Conservation (phyloP, 2,797 vertebrate species). For the Bradypodion ventrale region DNA sequence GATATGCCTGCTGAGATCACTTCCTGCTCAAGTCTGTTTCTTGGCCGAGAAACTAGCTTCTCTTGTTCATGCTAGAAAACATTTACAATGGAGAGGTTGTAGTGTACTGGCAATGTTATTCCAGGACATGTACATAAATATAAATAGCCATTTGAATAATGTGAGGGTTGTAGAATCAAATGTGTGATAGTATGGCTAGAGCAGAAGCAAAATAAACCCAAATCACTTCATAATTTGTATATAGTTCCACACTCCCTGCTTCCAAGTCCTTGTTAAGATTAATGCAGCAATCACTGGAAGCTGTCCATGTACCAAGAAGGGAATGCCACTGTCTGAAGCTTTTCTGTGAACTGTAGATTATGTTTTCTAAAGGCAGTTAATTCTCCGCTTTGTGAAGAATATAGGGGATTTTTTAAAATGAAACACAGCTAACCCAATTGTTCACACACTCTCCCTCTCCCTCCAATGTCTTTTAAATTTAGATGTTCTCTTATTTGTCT, state of each 20-base stretch:
- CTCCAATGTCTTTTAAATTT: not conserved
- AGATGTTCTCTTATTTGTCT: not conserved
- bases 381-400: not conserved
- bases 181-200: not conserved
- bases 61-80: slow-evolving; percentile 70
- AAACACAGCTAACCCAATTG: slow-evolving; percentile 16
- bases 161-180: slow-evolving; percentile 55
- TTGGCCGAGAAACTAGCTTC: slow-evolving; percentile 70
- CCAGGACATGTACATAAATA: slow-evolving; percentile 61
- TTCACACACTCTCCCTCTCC: not conserved
- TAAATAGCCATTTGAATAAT: slow-evolving; percentile 66
- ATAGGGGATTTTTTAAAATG: not conserved
- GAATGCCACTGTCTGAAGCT: slow-evolving; percentile 35
- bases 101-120: slow-evolving; percentile 68
- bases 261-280: slow-evolving; percentile 35
- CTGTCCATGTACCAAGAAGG: not conserved
- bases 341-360: not conserved
- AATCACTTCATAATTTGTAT: slow-evolving; percentile 43
- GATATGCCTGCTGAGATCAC: slow-evolving; percentile 70
- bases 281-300: slow-evolving; percentile 11
- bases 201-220: slow-evolving; percentile 49
- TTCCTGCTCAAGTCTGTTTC: slow-evolving; percentile 68
- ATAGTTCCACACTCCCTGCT: not conserved
- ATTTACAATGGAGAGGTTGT: slow-evolving; percentile 73
- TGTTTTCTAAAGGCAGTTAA: slow-evolving; percentile 20